Percentiles rank a stretch among this genome's conserved stretches.
Conservation (phyloP, 2,797 vertebrate species). For the Helostoma temminkii region DNA sequence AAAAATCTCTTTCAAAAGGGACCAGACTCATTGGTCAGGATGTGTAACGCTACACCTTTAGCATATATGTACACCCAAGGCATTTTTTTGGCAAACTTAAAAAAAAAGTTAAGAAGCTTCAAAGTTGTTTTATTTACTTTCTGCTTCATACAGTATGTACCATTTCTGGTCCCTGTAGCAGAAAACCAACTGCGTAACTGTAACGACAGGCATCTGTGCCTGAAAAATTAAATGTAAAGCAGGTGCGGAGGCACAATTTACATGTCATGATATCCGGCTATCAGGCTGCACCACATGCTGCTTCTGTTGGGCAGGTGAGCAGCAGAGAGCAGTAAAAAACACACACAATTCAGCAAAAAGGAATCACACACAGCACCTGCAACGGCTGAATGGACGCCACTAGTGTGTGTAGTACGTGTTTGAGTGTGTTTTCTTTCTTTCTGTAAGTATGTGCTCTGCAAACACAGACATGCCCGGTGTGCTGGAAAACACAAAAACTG, state of each 20-base stretch:
- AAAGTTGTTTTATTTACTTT: too few species aligned
- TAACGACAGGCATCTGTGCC: not conserved
- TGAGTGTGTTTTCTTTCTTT: too few species aligned
- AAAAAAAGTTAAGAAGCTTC: not conserved
- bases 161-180: too few species aligned
- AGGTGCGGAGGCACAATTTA: not conserved
- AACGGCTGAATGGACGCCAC: too few species aligned
- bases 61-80: too few species aligned
- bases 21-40: too few species aligned
- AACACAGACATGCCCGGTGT: slow-evolving; percentile 35
- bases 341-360: not conserved
- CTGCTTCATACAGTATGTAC: too few species aligned
- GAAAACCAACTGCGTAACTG: not conserved
- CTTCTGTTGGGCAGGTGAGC: not conserved
- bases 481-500: slow-evolving; percentile 9
- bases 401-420: too few species aligned
- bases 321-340: not conserved
- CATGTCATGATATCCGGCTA: slow-evolving; percentile 20
- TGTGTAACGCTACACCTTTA: too few species aligned
- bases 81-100: too few species aligned
- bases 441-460: slow-evolving; percentile 33
- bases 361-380: not conserved
- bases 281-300: not conserved
- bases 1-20: too few species aligned
- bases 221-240: slow-evolving; percentile 10